Evolutionary conservation across 2,113 vertebrate species (phyloP).

Genomic region (Pedetes capensis): DNA sequence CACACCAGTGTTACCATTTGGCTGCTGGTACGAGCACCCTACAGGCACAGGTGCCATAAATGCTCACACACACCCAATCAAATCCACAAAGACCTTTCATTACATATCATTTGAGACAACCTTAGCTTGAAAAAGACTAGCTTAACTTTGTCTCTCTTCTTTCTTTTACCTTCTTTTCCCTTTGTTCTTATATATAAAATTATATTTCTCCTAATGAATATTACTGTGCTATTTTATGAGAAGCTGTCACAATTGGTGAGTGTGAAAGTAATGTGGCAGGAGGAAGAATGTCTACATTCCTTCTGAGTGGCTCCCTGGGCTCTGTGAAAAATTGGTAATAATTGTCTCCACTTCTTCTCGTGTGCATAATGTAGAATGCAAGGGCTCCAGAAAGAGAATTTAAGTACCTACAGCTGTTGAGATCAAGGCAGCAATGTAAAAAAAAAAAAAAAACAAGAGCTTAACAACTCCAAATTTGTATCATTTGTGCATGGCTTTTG

Average conservation of each 20-base stretch:
- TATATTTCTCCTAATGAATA: conserved; percentile 29
- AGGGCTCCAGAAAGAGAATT: conserved; percentile 62
- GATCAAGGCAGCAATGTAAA: conserved; percentile 44
- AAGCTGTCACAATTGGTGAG: not conserved
- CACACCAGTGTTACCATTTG: conserved; percentile 72
- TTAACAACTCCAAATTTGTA: conserved; percentile 65
- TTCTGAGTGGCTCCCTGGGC: conserved; percentile 18
- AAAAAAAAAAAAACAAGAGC: not conserved
- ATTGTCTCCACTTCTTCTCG: conserved; percentile 42
- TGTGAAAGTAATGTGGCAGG: conserved; percentile 4
- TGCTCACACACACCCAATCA: conserved; percentile 70
- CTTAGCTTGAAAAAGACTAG: conserved; percentile 61
- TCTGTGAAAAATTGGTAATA: conserved; percentile 43
- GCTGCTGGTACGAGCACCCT: conserved; percentile 61
- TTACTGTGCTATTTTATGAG: not conserved
- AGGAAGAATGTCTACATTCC: not conserved
- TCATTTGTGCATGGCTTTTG: conserved; percentile 62
- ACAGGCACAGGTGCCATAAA: conserved; percentile 73
- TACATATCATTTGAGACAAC: conserved; percentile 29
- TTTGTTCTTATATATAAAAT: conserved; percentile 52
- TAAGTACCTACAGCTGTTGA: conserved; percentile 78
- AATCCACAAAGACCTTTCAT: conserved; percentile 67
- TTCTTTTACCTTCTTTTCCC: conserved; percentile 10
- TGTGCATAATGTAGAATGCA: not conserved
- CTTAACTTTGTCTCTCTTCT: conserved; percentile 1